Percentiles rank a stretch among this genome's conserved stretches.
phyloP scores from a whole-genome alignment of 2,888 invertebrate species.

The Frankliniella fusca region DNA sequence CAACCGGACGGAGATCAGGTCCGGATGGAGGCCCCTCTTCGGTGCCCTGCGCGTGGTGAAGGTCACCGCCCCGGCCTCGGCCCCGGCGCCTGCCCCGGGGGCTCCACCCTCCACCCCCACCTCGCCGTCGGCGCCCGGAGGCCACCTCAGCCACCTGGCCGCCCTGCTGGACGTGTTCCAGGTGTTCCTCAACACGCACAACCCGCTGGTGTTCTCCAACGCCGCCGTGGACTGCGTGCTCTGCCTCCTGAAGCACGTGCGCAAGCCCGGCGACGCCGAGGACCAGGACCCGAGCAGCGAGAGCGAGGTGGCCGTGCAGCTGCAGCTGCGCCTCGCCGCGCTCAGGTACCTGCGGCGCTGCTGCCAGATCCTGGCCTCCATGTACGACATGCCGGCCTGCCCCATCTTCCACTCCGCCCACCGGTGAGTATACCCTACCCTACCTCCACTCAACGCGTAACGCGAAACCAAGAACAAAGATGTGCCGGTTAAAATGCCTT shows the following conservation, averaged over 20 bases:
- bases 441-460: too few relatives aligned
- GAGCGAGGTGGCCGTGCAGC: constrained; percentile 45
- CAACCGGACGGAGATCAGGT: constrained; percentile 86
- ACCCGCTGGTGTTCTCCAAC: constrained; percentile 88
- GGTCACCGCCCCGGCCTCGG: not conserved
- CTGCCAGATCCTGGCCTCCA: constrained; percentile 80
- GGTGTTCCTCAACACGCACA: constrained; percentile 88
- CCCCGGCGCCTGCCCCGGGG: constrained; percentile 33
- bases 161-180: constrained; percentile 86
- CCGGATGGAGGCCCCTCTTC: constrained; percentile 94
- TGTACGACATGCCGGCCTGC: constrained; percentile 93
- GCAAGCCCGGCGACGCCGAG: constrained; percentile 41
- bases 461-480: too few relatives aligned
- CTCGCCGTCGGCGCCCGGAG: constrained; percentile 28
- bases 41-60: constrained; percentile 82
- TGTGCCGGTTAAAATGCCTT: too few relatives aligned
- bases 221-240: constrained; percentile 91
- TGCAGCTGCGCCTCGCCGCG: constrained; percentile 68
- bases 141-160: constrained; percentile 61
- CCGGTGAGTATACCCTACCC: constrained; percentile 41
- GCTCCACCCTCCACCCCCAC: constrained; percentile 29
- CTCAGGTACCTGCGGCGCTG: constrained; percentile 81
- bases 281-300: constrained; percentile 33
- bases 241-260: constrained; percentile 75
- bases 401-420: constrained; percentile 89